Base-by-base conservation (phyloP, 2,888 invertebrate species). In the Deilephila porcellus region DNA sequence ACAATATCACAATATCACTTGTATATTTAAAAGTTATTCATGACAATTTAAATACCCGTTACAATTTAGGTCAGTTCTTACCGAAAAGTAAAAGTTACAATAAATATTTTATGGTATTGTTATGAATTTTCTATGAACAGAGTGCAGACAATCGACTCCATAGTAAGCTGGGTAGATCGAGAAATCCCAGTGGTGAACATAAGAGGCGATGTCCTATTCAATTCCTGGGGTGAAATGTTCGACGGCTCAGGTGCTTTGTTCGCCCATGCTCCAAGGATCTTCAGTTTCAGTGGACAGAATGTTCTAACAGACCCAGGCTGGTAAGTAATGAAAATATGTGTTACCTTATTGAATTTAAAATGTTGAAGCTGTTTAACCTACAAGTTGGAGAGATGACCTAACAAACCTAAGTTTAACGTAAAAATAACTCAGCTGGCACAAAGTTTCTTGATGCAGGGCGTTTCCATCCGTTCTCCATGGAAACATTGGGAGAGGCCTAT, bases 151-250 rank as follows among this genome's bases (percentile, higher is more conserved):
- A 96, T 99, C 83, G 98, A 98, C 90, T 97, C 98, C 53, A 98
- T 99, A 83, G 99, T 99, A 62, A 97, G 98, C 85, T 96, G 96
- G 87, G 96, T 96, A 72, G 98, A 99, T 88, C 96, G 98, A 75
- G 97, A 98, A 85, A 96, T 99, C 73, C 99, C 99, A 6, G 98
- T 99, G 45, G 98, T 98, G 72, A 98, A 98, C 88, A 96, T 96
- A 2, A 93, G 98, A 94, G 98, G 98, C 67, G 98, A 99, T 86
- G 96, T 98, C n/a, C 96, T 99, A 20, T 99, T 99, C 92, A 97
- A 98, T 90, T 98, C 98, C 0, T 99, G 99, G 99, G 97, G 97
- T 74, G 98, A 98, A 81, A 97, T 99, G 95, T 98, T 99, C 88
- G 97, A 96, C 76, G 98, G 98, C 7, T 97, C 97, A 73, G 98